Percentiles rank a stretch among this genome's conserved stretches.
Conservation (phyloP, 2,113 vertebrate genomes). For the Steatornis caripensis region DNA sequence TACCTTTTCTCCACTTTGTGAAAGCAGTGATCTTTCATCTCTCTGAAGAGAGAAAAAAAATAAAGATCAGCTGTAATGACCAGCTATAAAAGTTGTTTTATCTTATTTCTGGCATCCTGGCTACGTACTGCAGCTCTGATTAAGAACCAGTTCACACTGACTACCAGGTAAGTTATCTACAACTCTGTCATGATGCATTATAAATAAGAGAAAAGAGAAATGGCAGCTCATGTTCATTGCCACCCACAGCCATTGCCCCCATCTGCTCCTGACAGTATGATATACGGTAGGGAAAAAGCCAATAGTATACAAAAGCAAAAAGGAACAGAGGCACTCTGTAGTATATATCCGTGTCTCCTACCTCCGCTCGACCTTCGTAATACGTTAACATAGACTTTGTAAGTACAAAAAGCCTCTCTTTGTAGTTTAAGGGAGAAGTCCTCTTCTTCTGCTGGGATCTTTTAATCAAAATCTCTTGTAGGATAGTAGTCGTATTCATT, state of each 20-base stretch:
- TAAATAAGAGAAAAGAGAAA: neutral
- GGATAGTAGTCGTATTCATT: conserved; percentile 85
- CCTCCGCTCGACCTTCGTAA: conserved; percentile 88
- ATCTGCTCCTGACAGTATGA: neutral
- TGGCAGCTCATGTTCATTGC: neutral
- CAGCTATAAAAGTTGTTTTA: neutral
- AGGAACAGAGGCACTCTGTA: neutral
- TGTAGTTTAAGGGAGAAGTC: conserved; percentile 93
- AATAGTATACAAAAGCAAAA: neutral
- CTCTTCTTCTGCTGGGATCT: conserved; percentile 93
- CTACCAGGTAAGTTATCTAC: neutral
- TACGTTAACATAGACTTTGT: conserved; percentile 84
- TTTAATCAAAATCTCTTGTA: conserved; percentile 91
- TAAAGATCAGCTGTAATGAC: neutral
- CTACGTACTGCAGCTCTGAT: neutral
- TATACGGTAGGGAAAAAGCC: neutral
- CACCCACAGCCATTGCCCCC: neutral
- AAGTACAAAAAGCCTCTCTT: conserved; percentile 89
- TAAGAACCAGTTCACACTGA: neutral
- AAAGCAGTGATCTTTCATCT: neutral
- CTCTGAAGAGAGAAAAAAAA: neutral
- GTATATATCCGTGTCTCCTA: conserved; percentile 47
- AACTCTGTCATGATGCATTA: neutral
- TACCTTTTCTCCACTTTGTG: neutral
- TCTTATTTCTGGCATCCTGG: neutral